These are phyloP conservation scores for Stichopus chloronotus DNA, from an alignment of 35 echinoderm and acorn worm species.

Conservation along the genomic window DNA sequence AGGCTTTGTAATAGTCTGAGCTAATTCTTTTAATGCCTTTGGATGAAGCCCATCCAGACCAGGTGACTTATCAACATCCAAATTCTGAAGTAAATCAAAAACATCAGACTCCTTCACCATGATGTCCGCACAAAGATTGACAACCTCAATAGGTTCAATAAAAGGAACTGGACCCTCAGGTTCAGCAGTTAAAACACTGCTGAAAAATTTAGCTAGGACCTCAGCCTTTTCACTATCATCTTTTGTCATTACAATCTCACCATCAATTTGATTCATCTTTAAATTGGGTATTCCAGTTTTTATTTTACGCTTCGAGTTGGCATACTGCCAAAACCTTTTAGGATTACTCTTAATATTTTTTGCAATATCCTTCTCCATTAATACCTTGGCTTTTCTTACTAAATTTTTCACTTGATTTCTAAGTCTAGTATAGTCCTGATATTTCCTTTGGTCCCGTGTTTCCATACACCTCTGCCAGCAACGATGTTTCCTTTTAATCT, in stretches of 20 bases:
- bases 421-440: conserved; percentile 18
- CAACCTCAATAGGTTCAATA: conserved; percentile 1
- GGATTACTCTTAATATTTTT: too few relatives aligned
- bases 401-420: background rate
- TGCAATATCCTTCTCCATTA: conserved; percentile 1
- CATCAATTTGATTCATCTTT: background rate
- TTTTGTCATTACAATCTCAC: conserved; percentile 13
- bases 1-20: background rate
- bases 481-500: background rate
- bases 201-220: conserved; percentile 1
- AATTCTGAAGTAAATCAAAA: conserved; percentile 22
- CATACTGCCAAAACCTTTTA: too few relatives aligned
- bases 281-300: too few relatives aligned
- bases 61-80: conserved; percentile 6
- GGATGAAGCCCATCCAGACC: conserved; percentile 24
- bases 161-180: conserved; percentile 9
- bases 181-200: conserved; percentile 9
- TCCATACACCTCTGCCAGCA: conserved; percentile 15
- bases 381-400: conserved; percentile 21
- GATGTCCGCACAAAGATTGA: background rate
- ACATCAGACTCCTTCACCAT: background rate
- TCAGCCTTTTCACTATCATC: conserved; percentile 20
- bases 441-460: background rate
- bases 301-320: too few relatives aligned
- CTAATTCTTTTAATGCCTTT: conserved; percentile 28